Base-by-base conservation (phyloP, 2,888 invertebrate genomes). In the Drosophila recens region DNA sequence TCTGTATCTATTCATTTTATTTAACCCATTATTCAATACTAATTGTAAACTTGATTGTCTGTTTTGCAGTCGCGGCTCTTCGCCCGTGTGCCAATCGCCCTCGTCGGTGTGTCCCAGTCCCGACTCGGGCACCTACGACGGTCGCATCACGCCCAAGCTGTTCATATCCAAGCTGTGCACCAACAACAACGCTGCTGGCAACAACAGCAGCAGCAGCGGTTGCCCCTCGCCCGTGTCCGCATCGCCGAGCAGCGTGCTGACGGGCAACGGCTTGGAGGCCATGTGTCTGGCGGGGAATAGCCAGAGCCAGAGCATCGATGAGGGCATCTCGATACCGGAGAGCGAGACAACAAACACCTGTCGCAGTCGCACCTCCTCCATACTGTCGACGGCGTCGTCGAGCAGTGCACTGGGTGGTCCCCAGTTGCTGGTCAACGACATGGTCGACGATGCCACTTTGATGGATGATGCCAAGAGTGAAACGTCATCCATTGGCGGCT, bases 1-100 rank as follows among this genome's bases (percentile, higher is more conserved):
- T 30, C 30, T 30, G 5, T 6, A 30, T 30, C 8, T 8, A 30
- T 30, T 30, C 2, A 36, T 36, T 36, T 4, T 13, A 36, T 36
- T 36, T 13, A 36, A 36, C 13, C 34, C 13, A 13, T 0, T 4
- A 34, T 4, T 36, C 5, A 13, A 36, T n/a, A 36, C 13, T 13
- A 13, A 36, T 36, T 36, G 4, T 36, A 36, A 20, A 17, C 17
- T 20, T 5, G n/a, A 10, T 49, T 61, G 40, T 65, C 48, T 53
- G 38, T 78, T 86, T 45, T 78, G 86, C 71, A 92, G 92, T 65
- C 92, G 93, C 30, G 93, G 92, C 11, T 90, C 93, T 3, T 93
- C 93, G 51, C 93, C 93, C 3, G 88, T 92, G 65, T 92, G 92
- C 70, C 93, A 93, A 90, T 93, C 93, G 15, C 93, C 93, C n/a